Percentiles rank a stretch among this genome's conserved stretches.
Evolutionary conservation across 2,888 invertebrate genomes (phyloP).

Genomic region (Phalera bucephala): DNA sequence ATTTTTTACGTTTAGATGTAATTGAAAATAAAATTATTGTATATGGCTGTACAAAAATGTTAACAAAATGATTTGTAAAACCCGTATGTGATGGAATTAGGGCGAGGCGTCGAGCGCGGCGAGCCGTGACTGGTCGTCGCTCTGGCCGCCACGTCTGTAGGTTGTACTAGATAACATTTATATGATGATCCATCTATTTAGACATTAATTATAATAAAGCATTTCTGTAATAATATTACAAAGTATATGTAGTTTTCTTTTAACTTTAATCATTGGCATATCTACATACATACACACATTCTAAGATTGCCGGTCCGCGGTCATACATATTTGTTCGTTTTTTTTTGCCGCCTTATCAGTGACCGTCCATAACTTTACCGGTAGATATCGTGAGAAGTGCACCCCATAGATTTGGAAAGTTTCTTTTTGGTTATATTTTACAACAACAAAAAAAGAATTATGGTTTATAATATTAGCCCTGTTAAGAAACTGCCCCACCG

Average conservation of each 20-base stretch:
- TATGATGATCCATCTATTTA: conserved; percentile 85
- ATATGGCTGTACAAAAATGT: conserved; percentile 84
- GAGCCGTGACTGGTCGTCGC: conserved; percentile 54
- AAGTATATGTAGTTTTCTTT: conserved; percentile 69
- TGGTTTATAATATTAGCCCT: too few relatives aligned
- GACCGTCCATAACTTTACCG: too few relatives aligned
- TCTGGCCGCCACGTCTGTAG: conserved; percentile 70
- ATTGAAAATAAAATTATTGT: conserved; percentile 83
- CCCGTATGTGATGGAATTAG: conserved; percentile 79
- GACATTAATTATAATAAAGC: conserved; percentile 86
- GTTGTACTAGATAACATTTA: conserved; percentile 83
- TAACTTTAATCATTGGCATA: too few relatives aligned
- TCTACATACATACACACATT: too few relatives aligned
- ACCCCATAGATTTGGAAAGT: too few relatives aligned
- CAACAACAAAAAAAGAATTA: too few relatives aligned
- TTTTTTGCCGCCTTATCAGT: too few relatives aligned
- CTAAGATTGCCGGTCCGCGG: too few relatives aligned
- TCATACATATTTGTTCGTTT: too few relatives aligned
- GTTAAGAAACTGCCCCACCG: too few relatives aligned
- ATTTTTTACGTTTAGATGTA: conserved; percentile 83
- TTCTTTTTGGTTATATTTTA: too few relatives aligned
- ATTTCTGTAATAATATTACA: conserved; percentile 86
- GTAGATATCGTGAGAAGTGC: too few relatives aligned
- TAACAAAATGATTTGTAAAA: conserved; percentile 80
- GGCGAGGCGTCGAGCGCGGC: conserved; percentile 65